These are phyloP conservation scores for Regulus satrapa DNA, from an alignment of 2,113 vertebrate genomes.

Conservation along the genomic window DNA sequence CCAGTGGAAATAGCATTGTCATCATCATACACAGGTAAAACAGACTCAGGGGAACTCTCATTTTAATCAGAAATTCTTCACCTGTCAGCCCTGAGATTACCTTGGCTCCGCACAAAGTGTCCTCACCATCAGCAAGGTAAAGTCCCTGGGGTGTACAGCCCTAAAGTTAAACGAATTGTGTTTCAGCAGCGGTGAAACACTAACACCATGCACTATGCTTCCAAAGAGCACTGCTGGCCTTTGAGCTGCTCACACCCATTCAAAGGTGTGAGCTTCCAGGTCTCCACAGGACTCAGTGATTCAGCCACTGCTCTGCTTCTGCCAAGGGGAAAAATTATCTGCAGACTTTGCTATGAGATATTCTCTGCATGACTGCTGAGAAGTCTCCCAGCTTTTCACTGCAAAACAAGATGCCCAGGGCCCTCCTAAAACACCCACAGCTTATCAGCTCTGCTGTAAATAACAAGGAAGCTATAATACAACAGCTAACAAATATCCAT, in stretches of 20 bases:
- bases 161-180: fast-evolving
- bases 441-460: background rate
- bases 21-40: background rate
- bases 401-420: background rate
- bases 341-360: background rate
- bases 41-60: background rate
- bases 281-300: fast-evolving
- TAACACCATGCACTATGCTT: background rate
- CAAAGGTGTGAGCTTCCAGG: background rate
- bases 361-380: background rate
- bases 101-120: fast-evolving
- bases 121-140: background rate
- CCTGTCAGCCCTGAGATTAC: background rate
- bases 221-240: background rate
- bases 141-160: fast-evolving
- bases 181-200: background rate
- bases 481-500: background rate
- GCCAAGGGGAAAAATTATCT: background rate
- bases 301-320: background rate
- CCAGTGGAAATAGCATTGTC: fast-evolving
- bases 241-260: background rate
- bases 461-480: background rate
- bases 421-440: background rate
- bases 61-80: background rate
- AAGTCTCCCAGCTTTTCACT: background rate